Evolutionary conservation across 2,888 invertebrate genomes (phyloP).

Genomic region (Anthoptus insignis): DNA sequence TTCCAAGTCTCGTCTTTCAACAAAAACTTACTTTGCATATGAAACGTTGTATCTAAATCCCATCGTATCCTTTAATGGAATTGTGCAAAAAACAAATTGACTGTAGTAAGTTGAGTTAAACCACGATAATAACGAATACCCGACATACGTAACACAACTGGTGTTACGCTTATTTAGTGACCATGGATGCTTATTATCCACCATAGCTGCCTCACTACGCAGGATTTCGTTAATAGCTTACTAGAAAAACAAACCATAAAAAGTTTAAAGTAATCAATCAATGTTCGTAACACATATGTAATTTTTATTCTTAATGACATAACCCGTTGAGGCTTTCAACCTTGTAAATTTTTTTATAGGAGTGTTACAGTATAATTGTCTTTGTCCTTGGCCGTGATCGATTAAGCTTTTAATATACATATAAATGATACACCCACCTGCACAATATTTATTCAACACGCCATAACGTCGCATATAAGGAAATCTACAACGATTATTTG

Average conservation of each 20-base stretch:
- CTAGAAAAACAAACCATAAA: conserved; percentile 18
- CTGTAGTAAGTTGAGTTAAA: conserved; percentile 13
- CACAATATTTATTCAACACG: conserved; percentile 21
- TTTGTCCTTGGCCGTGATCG: conserved; percentile 16
- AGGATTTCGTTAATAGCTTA: conserved; percentile 23
- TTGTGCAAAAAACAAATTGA: conserved; percentile 29
- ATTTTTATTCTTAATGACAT: conserved; percentile 23
- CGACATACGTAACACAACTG: conserved; percentile 18
- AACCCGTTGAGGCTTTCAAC: conserved; percentile 1
- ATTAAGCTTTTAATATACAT: conserved; percentile 10
- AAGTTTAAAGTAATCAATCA: conserved; percentile 14
- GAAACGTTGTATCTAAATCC: conserved; percentile 7
- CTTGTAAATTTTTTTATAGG: conserved; percentile 10
- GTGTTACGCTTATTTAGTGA: conserved; percentile 27
- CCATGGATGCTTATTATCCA: conserved; percentile 21
- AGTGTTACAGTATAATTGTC: background rate
- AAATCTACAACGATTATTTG: conserved; percentile 18
- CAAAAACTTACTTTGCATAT: conserved; percentile 4
- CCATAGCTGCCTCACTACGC: conserved; percentile 13
- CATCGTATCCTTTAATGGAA: conserved; percentile 21
- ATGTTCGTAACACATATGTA: conserved; percentile 1
- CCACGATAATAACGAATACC: conserved; percentile 18
- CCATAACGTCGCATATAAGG: conserved; percentile 30
- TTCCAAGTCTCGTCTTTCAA: background rate
- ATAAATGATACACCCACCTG: conserved; percentile 10